Percentiles rank a stretch among this genome's conserved stretches.
Conservation (phyloP, 2,113 vertebrate genomes). For the Miniopterus natalensis region DNA sequence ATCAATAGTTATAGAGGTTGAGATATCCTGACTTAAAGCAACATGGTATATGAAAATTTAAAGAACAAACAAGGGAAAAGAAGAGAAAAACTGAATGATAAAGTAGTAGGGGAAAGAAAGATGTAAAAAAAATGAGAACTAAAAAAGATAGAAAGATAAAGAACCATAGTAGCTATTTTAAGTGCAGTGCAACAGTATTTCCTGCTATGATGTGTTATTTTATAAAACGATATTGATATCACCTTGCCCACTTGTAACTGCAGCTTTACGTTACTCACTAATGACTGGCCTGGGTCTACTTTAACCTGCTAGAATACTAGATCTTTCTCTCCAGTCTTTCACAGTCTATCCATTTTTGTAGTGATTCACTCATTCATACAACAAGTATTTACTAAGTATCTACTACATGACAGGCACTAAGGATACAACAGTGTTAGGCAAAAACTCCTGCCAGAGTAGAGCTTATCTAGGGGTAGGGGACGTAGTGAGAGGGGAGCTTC, state of each 20-base stretch:
- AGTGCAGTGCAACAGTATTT: background rate
- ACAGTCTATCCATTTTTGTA: background rate
- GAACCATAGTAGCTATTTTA: conserved; percentile 10
- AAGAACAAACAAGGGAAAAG: background rate
- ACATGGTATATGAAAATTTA: background rate
- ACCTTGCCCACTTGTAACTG: background rate
- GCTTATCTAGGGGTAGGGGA: too few species aligned
- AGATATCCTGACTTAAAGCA: background rate
- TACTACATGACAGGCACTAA: background rate
- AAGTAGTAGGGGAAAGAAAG: background rate
- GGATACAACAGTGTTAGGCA: background rate
- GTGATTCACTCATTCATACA: conserved; percentile 51
- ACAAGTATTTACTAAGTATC: conserved; percentile 30
- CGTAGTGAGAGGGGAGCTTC: background rate
- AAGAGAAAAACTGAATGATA: background rate
- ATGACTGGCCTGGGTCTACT: background rate
- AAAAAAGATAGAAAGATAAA: conserved; percentile 22
- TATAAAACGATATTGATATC: background rate
- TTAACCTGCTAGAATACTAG: background rate
- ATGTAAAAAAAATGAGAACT: conserved; percentile 36
- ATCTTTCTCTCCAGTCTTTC: conserved; percentile 33
- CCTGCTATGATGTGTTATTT: background rate
- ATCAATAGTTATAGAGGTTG: background rate
- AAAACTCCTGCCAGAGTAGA: background rate
- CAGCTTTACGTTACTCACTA: conserved; percentile 4